Evolutionary conservation across 2,113 vertebrate genomes (phyloP), one percentile per base, ranked within the genome.

Genomic region (Romanogobio albipinnatus): DNA sequence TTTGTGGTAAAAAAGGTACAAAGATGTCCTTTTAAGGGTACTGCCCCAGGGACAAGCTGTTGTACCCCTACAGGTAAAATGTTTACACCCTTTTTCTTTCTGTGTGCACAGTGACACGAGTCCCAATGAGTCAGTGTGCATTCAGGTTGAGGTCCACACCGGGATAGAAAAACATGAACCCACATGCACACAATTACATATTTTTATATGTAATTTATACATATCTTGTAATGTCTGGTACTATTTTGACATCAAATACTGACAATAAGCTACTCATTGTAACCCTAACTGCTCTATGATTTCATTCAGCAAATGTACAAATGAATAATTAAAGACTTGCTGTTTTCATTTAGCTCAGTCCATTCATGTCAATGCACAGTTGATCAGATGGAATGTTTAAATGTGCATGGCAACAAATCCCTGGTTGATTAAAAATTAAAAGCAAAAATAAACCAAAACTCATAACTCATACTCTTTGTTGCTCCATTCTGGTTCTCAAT

Each of bases 301-400:
- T 74, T 83, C 53, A 33, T 74, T 75, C 70, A 75, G 33, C 36
- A 59, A 36, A 47, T 77, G 58, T 11, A 14, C 24, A 9, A 73
- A 85, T 71, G 0, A 70, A 71, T 71, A 39, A 85, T 79, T 75
- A 5, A 70, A 66, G n/a, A 68, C 39, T 80, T 36, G 6, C 24
- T 61, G 24, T 49, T 80, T 74, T 51, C 19, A 81, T 74, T 62
- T 22, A 81, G 9, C 58, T 47, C 26, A 22, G 53, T 85, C 74
- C 39, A 59, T 85, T 80, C 39, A 59, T 71, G 64, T 71, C 36
- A 66, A 43, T 53, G 39, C 49, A 47, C 29, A 74, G 24, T 59
- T 83, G 29, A 61, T 45, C 10, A 58, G 53, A 39, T 45, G 68
- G 39, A 22, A 45, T 45, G 68, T 45, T 73, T 73, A 45, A 73